Conservation (phyloP, 2,797 vertebrate species). For the Brachymystax lenok region DNA sequence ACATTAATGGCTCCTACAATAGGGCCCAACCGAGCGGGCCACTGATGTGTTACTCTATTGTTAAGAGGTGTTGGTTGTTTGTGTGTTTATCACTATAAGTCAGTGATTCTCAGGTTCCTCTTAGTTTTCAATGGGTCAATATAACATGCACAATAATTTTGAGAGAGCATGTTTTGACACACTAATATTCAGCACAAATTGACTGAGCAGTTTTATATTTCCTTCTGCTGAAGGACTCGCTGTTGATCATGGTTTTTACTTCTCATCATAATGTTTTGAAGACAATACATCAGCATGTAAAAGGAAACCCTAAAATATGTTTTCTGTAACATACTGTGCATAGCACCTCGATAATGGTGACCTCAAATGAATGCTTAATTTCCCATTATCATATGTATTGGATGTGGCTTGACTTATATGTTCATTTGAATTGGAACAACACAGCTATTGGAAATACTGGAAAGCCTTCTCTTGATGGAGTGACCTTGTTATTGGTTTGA, state of each 20-base stretch:
- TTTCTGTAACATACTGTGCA: not conserved
- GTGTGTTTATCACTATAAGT: not conserved
- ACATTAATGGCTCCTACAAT: conserved; percentile 56
- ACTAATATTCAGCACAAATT: not conserved
- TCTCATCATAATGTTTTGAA: not conserved
- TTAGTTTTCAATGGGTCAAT: not conserved
- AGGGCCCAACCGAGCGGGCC: conserved; percentile 14
- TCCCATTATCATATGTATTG: not conserved
- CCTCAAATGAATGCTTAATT: not conserved
- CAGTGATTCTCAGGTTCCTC: not conserved
- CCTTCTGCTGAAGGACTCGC: not conserved
- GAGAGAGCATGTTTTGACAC: too few relatives aligned
- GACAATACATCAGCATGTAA: not conserved
- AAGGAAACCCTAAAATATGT: not conserved
- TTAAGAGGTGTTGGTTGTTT: conserved; percentile 24
- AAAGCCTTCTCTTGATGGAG: not conserved
- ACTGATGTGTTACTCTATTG: conserved; percentile 39
- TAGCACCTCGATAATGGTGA: not conserved
- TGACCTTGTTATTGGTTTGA: not conserved
- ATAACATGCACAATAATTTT: too few relatives aligned
- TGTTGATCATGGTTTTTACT: not conserved
- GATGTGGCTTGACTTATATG: not conserved
- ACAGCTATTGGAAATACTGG: not conserved
- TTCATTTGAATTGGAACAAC: not conserved
- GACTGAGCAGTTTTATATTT: not conserved